These are phyloP conservation scores for Tetrao urogallus DNA, from an alignment of 2,113 vertebrate genomes.

Conservation along the genomic window DNA sequence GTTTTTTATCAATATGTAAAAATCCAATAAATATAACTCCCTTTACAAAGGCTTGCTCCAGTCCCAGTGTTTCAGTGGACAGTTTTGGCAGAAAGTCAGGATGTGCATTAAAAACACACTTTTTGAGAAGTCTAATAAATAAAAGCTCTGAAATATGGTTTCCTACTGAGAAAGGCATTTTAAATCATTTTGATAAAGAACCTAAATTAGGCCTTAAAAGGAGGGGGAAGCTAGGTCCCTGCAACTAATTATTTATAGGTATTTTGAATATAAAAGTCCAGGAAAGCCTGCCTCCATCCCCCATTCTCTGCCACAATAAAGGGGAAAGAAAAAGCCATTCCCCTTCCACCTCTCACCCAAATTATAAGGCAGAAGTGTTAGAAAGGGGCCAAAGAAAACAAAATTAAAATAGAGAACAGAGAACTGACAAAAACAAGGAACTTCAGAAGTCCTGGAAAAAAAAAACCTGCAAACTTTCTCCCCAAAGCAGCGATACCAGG, in stretches of 20 bases:
- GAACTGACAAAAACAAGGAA: not conserved
- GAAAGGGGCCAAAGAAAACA: not conserved
- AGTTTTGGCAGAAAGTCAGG: slow-evolving; percentile 85
- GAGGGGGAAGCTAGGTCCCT: slow-evolving; percentile 55
- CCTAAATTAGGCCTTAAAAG: slow-evolving; percentile 80
- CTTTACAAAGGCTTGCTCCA: slow-evolving; percentile 64
- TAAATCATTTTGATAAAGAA: slow-evolving; percentile 87
- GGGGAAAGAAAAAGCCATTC: not conserved
- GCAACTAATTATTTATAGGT: slow-evolving; percentile 83
- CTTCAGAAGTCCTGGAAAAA: not conserved
- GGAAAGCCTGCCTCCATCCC: slow-evolving; percentile 36
- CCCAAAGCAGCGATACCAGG: not conserved
- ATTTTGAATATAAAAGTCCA: slow-evolving; percentile 72
- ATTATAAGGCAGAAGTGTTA: slow-evolving; percentile 9
- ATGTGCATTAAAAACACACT: slow-evolving; percentile 85
- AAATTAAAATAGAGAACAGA: not conserved
- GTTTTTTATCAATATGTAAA: slow-evolving; percentile 76
- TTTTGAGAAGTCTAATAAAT: slow-evolving; percentile 83
- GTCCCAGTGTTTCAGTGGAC: slow-evolving; percentile 72
- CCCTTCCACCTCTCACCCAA: not conserved
- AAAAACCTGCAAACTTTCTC: not conserved
- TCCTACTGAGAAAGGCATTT: slow-evolving; percentile 78
- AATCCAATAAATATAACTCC: slow-evolving; percentile 81
- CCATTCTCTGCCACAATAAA: slow-evolving; percentile 34
- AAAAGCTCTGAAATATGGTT: slow-evolving; percentile 83